Evolutionary conservation across 2,888 invertebrate genomes (phyloP).

Genomic region (Hybos culiciformis): DNA sequence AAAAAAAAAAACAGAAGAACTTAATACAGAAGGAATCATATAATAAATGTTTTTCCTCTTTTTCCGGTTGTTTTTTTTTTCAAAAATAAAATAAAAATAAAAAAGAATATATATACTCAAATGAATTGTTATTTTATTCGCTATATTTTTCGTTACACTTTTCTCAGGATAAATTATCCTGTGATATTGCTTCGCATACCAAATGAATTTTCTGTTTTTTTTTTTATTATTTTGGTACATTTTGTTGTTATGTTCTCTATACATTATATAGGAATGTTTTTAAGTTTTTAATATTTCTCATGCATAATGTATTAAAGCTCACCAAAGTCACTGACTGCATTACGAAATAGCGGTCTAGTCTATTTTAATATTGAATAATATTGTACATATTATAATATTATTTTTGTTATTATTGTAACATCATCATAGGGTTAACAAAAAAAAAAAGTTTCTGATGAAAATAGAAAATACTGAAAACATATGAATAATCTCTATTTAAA

Average conservation of each 20-base stretch:
- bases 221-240: background rate
- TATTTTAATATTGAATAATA: background rate
- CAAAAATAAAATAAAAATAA: no score
- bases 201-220: background rate
- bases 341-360: background rate
- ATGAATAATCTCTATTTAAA: no score
- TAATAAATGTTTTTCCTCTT: no score
- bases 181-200: background rate
- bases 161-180: background rate
- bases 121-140: no score
- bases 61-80: no score
- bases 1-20: no score
- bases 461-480: no score
- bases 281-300: background rate
- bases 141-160: no score
- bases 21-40: no score
- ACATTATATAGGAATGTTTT: background rate
- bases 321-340: conserved; percentile 1
- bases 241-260: background rate
- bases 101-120: no score
- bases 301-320: conserved; percentile 1
- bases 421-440: no score
- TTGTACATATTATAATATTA: background rate
- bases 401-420: background rate
- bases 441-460: no score